A percentile compares a stretch with the other conserved stretches of the same genome.
phyloP scores from a whole-genome alignment of 2,888 invertebrate genomes.

The Andrena praecox region DNA sequence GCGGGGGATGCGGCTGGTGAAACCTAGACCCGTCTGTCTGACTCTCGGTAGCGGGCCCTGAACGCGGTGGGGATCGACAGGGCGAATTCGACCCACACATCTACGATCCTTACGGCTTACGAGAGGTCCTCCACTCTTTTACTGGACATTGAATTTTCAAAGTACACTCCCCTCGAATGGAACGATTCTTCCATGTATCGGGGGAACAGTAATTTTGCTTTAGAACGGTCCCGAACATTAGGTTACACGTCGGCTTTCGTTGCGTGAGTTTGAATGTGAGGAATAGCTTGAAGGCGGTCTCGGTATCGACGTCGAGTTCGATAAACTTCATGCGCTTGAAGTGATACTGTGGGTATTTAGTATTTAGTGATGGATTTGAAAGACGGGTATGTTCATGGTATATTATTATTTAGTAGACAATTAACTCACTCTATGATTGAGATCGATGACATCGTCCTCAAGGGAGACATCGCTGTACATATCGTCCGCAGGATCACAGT shows the following conservation, averaged over 20 bases:
- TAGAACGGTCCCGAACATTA: neutral
- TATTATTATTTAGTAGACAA: neutral
- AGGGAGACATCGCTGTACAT: constrained; percentile 97
- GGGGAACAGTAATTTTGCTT: constrained; percentile 24
- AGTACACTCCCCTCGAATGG: neutral
- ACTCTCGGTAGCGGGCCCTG: constrained; percentile 24
- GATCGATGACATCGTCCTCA: constrained; percentile 96
- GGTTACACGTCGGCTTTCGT: constrained; percentile 27
- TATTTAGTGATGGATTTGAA: neutral
- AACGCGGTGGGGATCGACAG: constrained; percentile 35
- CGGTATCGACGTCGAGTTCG: constrained; percentile 1
- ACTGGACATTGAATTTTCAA: neutral
- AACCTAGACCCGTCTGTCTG: constrained; percentile 21
- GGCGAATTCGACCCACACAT: constrained; percentile 60
- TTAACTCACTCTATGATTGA: constrained; percentile 93
- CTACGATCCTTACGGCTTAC: constrained; percentile 28
- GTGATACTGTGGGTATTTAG: neutral
- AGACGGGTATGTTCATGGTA: neutral
- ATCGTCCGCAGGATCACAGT: constrained; percentile 96
- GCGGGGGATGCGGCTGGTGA: constrained; percentile 37
- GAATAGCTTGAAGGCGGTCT: neutral
- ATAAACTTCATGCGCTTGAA: neutral
- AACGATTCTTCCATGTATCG: no score
- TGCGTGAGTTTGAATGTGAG: constrained; percentile 10
- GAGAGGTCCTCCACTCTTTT: neutral